Conservation (phyloP, 2,888 invertebrate species). For the Cactoblastis cactorum region DNA sequence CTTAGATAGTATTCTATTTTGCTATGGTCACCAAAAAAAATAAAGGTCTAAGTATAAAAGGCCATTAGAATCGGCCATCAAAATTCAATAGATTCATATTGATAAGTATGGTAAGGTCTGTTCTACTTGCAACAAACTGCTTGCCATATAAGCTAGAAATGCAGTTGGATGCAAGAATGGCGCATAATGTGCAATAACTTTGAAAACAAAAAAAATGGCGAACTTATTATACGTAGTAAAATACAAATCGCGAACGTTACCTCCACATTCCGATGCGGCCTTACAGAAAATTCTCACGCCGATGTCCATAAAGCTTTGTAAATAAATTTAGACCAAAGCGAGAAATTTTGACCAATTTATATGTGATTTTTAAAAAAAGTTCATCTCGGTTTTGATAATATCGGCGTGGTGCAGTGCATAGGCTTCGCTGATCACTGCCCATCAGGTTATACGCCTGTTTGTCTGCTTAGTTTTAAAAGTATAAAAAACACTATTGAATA, state of each 20-base stretch:
- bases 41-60: neutral
- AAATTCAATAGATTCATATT: neutral
- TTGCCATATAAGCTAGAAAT: constrained; percentile 6
- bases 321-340: too few relatives aligned
- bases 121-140: neutral
- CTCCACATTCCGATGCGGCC: constrained; percentile 11
- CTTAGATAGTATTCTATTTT: neutral
- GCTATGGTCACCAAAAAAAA: neutral
- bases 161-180: neutral
- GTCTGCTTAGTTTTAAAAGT: too few relatives aligned
- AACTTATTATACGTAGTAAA: constrained; percentile 4
- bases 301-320: neutral
- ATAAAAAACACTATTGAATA: too few relatives aligned
- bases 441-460: too few relatives aligned
- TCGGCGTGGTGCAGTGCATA: too few relatives aligned
- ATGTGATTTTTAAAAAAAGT: too few relatives aligned
- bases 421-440: too few relatives aligned
- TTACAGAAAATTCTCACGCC: constrained; percentile 11
- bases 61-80: neutral
- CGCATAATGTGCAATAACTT: constrained; percentile 6
- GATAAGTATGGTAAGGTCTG: constrained; percentile 1
- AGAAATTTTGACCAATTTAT: too few relatives aligned
- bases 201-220: constrained; percentile 5
- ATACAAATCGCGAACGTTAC: constrained; percentile 1
- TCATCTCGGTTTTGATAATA: too few relatives aligned